Conservation (phyloP, 1,140 invertebrate species). For the Globodera rostochiensis region DNA sequence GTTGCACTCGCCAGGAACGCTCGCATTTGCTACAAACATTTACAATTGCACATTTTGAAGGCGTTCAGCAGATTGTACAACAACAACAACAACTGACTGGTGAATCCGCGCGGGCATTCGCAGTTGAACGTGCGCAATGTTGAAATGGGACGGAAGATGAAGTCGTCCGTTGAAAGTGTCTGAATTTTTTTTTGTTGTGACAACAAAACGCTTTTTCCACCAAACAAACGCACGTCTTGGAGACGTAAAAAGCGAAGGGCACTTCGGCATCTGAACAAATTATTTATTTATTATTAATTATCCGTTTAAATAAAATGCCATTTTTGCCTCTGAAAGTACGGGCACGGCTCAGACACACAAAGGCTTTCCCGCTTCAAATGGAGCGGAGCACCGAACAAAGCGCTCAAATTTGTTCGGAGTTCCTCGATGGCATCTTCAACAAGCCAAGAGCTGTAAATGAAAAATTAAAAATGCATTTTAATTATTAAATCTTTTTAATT, state of each 20-base stretch:
- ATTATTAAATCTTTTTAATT: neutral
- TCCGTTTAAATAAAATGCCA: neutral
- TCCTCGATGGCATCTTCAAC: constrained; percentile 19
- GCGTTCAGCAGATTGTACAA: no score
- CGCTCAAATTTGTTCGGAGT: constrained; percentile 14
- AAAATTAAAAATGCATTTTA: neutral
- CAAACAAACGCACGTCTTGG: neutral
- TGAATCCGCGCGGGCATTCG: constrained; percentile 75
- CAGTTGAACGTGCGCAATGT: constrained; percentile 92
- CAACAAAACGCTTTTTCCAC: no score
- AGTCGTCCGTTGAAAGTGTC: constrained; percentile 75
- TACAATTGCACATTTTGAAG: neutral
- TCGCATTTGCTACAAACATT: constrained; percentile 31
- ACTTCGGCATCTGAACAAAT: neutral
- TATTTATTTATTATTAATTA: no score
- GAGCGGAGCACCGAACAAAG: constrained; percentile 70
- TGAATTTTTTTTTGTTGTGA: neutral
- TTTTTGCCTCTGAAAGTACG: constrained; percentile 82
- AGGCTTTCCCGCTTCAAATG: constrained; percentile 94
- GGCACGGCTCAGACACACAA: constrained; percentile 90
- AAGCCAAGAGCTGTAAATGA: constrained; percentile 25
- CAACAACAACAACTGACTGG: constrained; percentile 66
- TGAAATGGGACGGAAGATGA: constrained; percentile 90
- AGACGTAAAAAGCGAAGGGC: neutral
- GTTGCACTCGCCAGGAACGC: constrained; percentile 76